phyloP scores from a whole-genome alignment of 2,888 invertebrate species.

The Caenorhabditis macrosperma region DNA sequence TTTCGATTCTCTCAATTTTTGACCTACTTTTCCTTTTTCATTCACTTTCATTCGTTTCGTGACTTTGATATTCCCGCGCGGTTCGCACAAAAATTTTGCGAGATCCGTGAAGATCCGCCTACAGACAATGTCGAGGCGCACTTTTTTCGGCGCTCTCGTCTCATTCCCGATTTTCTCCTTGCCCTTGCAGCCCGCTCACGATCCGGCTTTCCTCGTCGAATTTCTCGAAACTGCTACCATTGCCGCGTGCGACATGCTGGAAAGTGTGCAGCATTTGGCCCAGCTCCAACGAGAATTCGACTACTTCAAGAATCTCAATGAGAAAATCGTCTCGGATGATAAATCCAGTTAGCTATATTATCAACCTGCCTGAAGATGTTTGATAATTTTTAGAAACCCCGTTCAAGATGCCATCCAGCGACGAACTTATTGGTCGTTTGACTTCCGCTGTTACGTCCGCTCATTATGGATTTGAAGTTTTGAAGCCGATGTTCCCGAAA shows the following conservation, averaged over 20 bases:
- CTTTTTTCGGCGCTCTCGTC: not conserved
- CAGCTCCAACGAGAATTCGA: slow-evolving; percentile 20
- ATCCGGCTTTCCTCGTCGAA: slow-evolving; percentile 5
- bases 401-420: not conserved
- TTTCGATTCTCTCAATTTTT: not conserved
- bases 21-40: not conserved
- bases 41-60: not conserved
- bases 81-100: too few relatives aligned
- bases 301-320: slow-evolving; percentile 13
- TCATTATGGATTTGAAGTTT: slow-evolving; percentile 29
- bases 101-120: too few relatives aligned
- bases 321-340: not conserved
- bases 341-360: not conserved
- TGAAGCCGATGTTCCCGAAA: slow-evolving; percentile 4
- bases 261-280: slow-evolving; percentile 30
- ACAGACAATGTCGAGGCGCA: too few relatives aligned
- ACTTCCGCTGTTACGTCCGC: not conserved
- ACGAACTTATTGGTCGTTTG: slow-evolving; percentile 5
- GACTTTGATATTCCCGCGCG: too few relatives aligned
- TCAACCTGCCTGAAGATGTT: not conserved
- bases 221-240: slow-evolving; percentile 21
- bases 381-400: not conserved
- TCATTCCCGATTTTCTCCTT: too few relatives aligned
- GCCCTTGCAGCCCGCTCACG: slow-evolving; percentile 20
- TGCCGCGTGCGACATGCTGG: slow-evolving; percentile 33